phyloP scores from a whole-genome alignment of 2,113 vertebrate genomes.

The Sphaerodactylus townsendi region DNA sequence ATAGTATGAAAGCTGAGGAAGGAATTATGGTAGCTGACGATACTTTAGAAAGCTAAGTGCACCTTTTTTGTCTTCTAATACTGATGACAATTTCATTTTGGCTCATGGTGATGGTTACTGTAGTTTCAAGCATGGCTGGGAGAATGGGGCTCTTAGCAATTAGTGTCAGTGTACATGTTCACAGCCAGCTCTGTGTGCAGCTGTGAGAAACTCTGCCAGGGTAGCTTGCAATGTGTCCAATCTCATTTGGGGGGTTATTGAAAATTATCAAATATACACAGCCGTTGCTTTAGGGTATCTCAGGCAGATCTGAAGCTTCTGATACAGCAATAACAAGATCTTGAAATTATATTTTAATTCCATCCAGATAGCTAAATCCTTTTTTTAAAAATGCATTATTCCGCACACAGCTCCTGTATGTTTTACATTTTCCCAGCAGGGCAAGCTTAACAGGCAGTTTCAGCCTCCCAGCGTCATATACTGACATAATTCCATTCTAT shows the following conservation, averaged over 20 bases:
- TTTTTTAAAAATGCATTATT: neutral
- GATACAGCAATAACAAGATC: neutral
- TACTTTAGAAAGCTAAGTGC: neutral
- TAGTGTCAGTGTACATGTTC: neutral
- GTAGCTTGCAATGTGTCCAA: neutral
- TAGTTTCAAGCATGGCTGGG: neutral
- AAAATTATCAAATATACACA: neutral
- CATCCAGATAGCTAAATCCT: neutral
- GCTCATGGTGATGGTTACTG: neutral
- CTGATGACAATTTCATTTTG: neutral
- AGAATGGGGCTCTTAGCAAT: neutral
- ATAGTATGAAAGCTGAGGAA: neutral
- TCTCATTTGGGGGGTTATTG: neutral
- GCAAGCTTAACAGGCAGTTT: neutral
- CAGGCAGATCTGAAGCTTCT: neutral
- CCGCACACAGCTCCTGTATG: neutral
- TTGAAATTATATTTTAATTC: neutral
- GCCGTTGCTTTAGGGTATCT: neutral
- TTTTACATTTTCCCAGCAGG: neutral
- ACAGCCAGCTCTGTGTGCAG: neutral
- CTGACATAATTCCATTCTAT: neutral
- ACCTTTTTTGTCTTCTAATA: neutral
- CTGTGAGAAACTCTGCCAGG: constrained; percentile 11
- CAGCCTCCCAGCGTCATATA: neutral
- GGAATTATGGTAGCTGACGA: neutral